These are phyloP conservation scores for Lymantria monacha DNA, from an alignment of 2,888 invertebrate genomes.

Conservation along the genomic window DNA sequence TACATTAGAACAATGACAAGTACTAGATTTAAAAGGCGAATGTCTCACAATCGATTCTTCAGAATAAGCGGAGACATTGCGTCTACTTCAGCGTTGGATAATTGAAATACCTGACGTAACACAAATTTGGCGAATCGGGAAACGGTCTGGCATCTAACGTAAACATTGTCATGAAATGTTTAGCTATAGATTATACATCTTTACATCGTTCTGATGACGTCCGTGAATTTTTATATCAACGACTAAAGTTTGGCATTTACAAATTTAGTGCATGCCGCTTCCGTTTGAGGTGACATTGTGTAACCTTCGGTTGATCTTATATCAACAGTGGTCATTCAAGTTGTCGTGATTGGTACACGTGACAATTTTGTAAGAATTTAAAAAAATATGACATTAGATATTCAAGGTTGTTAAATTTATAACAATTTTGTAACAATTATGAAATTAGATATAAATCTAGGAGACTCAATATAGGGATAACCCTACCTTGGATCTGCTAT, in stretches of 20 bases:
- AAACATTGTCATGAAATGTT: slow-evolving; percentile 48
- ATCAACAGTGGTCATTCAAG: slow-evolving; percentile 1
- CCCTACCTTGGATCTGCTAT: too few relatives aligned
- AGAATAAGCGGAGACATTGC: slow-evolving; percentile 35
- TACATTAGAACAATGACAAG: slow-evolving; percentile 46
- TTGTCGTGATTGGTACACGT: not conserved
- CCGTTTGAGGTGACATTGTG: slow-evolving; percentile 21
- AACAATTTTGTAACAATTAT: too few relatives aligned
- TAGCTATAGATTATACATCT: slow-evolving; percentile 24
- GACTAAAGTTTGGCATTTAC: not conserved
- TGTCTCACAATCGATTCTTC: slow-evolving; percentile 56
- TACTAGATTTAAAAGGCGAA: slow-evolving; percentile 49
- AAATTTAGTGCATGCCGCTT: slow-evolving; percentile 16
- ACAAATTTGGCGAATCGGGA: slow-evolving; percentile 35
- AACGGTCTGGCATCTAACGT: slow-evolving; percentile 38
- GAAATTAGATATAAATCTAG: too few relatives aligned
- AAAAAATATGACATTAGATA: too few relatives aligned
- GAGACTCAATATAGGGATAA: too few relatives aligned
- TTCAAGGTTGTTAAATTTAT: too few relatives aligned
- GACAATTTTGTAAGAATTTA: not conserved
- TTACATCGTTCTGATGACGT: slow-evolving; percentile 6
- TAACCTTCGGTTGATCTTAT: slow-evolving; percentile 15
- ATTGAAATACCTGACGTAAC: slow-evolving; percentile 60
- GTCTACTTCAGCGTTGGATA: slow-evolving; percentile 46
- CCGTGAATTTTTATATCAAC: slow-evolving; percentile 1